Evolutionary conservation across 2,113 vertebrate species (phyloP), one percentile per base, ranked within the genome.

Genomic region (Empidonax alnorum): DNA sequence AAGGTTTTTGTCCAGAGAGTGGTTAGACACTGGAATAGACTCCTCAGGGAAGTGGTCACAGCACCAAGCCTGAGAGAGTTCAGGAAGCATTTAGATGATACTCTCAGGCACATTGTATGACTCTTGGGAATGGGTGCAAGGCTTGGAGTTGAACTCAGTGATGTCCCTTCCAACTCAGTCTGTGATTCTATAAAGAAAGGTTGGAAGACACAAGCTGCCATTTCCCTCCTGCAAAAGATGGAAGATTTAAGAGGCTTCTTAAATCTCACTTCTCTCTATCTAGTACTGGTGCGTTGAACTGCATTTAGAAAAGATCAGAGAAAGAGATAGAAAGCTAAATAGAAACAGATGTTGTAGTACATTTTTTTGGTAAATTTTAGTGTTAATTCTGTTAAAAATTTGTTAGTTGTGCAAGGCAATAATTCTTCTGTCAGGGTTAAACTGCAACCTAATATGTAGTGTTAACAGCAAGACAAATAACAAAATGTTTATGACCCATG

Each of bases 281-380:
- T 50, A 5, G 27, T 61, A 56, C 10, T 28, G 18, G 3, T 1
- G 0, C 24, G 14, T 62, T 39, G 6, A 7, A 16, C 19, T 33
- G 11, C 12, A 31, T 58, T 35, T 27, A 39, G 42, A 58, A 81
- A 17, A 69, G 17, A 27, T 23, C 3, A 7, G 41, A 67, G 35
- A 41, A 83, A 80, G 52, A 73, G 6, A 33, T 0, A 59, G 15
- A 69, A 75, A 35, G 12, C 10, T 69, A 49, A 71, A 56, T 4
- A 72, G 18, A 50, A 79, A 53, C 3, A 4, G 14, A 46, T 69
- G 11, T 3, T 52, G 30, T 39, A 68, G 17, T 22, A 65, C 20
- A 28, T 55, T 53, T 0, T 79, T 79, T 58, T 79, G 7, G 10
- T 63, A 75, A n/a, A 56, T 66, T 50, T 59, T 61, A 63, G 5